These are phyloP conservation scores for Leptosomus discolor DNA, from an alignment of 2,113 vertebrate genomes.

Conservation along the genomic window DNA sequence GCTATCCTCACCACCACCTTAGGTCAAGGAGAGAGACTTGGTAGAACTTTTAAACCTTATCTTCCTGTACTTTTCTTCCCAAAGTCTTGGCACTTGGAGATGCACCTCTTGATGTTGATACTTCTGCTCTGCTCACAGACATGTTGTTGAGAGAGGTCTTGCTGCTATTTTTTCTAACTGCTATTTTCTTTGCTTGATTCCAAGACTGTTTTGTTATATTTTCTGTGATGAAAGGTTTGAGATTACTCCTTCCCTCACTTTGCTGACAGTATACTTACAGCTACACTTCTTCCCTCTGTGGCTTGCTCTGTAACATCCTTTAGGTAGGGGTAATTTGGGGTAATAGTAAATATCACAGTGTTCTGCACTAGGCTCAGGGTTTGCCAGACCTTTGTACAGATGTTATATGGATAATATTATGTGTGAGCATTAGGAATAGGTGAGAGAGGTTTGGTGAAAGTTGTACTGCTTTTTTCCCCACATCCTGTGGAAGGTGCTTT, in stretches of 20 bases:
- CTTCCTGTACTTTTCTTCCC: background rate
- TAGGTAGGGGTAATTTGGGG: background rate
- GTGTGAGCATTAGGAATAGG: background rate
- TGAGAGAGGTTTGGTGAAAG: background rate
- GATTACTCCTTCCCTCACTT: background rate
- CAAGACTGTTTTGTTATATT: background rate
- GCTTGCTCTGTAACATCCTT: background rate
- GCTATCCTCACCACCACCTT: background rate
- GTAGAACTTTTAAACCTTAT: background rate
- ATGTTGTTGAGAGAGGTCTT: background rate
- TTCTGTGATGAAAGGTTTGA: constrained; percentile 32
- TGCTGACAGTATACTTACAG: background rate
- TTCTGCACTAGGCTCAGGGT: background rate
- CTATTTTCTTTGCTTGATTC: constrained; percentile 26
- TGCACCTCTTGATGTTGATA: background rate
- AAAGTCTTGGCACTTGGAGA: background rate
- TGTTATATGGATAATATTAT: background rate
- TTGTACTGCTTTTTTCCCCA: background rate
- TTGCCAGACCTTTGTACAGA: background rate
- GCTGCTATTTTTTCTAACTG: constrained; percentile 7
- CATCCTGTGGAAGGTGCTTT: background rate
- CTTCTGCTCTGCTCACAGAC: background rate
- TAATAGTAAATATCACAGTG: background rate
- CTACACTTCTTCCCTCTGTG: background rate
- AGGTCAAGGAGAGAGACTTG: background rate